Evolutionary conservation across 1,140 invertebrate genomes (phyloP).

Genomic region (Drosophila prosaltans): DNA sequence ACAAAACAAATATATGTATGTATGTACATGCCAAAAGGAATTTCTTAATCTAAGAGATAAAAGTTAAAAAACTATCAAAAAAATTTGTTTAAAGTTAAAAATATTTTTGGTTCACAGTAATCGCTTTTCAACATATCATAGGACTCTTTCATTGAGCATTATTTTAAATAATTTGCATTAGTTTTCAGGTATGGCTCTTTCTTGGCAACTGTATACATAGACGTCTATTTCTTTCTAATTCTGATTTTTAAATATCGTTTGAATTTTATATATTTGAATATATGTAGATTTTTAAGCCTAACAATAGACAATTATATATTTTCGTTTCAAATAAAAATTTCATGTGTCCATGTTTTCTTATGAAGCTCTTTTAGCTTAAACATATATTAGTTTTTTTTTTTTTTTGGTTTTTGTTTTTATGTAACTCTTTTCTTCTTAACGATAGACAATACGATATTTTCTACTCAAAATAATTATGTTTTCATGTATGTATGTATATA

Average conservation of each 20-base stretch:
- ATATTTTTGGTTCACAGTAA: constrained; percentile 5
- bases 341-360: too few species aligned
- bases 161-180: not conserved
- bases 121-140: not conserved
- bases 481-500: too few species aligned
- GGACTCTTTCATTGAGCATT: not conserved
- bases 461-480: too few species aligned
- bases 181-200: constrained; percentile 1
- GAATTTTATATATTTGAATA: not conserved
- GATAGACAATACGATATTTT: too few species aligned
- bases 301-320: not conserved
- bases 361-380: too few species aligned
- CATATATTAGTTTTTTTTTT: too few species aligned
- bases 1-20: not conserved
- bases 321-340: too few species aligned
- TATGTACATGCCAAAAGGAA: not conserved
- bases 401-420: too few species aligned
- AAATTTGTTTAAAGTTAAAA: not conserved
- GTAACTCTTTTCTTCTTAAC: too few species aligned
- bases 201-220: constrained; percentile 1
- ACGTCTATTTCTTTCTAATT: not conserved
- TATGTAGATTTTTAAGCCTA: not conserved
- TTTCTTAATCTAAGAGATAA: not conserved
- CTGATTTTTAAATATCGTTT: not conserved
- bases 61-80: not conserved